phyloP scores from a whole-genome alignment of 2,113 vertebrate species.

The Trichechus manatus region DNA sequence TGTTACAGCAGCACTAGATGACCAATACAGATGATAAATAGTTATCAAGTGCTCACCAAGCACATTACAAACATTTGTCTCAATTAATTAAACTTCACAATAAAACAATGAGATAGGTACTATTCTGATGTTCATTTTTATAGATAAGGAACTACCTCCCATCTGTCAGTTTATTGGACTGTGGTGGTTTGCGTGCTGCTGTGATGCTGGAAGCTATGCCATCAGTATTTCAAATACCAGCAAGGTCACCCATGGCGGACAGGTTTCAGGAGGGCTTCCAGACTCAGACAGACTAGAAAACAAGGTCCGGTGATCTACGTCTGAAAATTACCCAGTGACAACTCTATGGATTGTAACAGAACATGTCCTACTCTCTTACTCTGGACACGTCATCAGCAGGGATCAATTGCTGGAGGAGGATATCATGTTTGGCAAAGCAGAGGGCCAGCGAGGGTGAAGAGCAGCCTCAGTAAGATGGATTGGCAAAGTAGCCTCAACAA shows the following conservation, averaged over 20 bases:
- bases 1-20: too few relatives aligned
- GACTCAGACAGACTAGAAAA: not conserved
- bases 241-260: not conserved
- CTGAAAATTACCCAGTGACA: not conserved
- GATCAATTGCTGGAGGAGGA: not conserved
- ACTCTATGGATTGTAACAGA: not conserved
- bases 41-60: not conserved
- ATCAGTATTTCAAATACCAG: not conserved
- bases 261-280: not conserved
- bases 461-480: not conserved
- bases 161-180: not conserved
- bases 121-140: not conserved
- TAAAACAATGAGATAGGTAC: not conserved
- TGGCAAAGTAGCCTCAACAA: not conserved
- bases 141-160: not conserved
- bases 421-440: not conserved
- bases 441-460: not conserved
- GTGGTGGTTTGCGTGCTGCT: not conserved
- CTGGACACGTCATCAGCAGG: not conserved
- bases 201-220: not conserved
- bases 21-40: not conserved
- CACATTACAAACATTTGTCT: not conserved
- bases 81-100: not conserved
- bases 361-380: not conserved
- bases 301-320: not conserved